Conservation (phyloP, 2,113 vertebrate species). For the Gymnogyps californianus region DNA sequence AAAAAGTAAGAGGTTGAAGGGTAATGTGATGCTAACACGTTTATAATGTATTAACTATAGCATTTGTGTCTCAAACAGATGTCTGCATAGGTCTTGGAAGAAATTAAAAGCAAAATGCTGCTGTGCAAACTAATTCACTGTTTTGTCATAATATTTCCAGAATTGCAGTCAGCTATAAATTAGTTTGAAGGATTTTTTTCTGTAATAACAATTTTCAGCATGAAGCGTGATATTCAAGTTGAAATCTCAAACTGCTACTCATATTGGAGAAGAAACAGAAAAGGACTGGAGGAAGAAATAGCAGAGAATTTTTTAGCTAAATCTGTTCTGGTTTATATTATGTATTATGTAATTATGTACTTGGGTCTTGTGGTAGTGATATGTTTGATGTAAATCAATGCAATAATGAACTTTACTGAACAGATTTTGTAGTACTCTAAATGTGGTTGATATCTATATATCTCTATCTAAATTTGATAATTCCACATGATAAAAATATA, state of each 20-base stretch:
- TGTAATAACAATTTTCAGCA: background rate
- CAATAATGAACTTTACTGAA: background rate
- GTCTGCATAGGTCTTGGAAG: background rate
- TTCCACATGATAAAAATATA: background rate
- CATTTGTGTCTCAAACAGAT: background rate
- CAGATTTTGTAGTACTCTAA: background rate
- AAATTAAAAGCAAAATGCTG: background rate
- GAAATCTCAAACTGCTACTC: background rate
- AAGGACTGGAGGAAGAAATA: background rate
- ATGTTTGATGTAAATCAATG: background rate
- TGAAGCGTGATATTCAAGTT: background rate
- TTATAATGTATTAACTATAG: background rate
- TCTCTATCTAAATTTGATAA: background rate
- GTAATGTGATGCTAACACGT: background rate
- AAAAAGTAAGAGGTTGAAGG: background rate
- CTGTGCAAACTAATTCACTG: background rate
- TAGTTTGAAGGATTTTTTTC: background rate
- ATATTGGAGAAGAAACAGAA: background rate
- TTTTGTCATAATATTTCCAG: constrained; percentile 19
- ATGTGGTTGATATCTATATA: background rate
- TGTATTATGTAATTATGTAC: background rate
- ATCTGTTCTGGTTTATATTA: background rate
- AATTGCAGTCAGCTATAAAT: background rate
- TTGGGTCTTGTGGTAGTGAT: background rate
- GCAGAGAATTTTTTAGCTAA: background rate